Conservation (phyloP, 2,797 vertebrate genomes). For the Sitta carolinensis region DNA sequence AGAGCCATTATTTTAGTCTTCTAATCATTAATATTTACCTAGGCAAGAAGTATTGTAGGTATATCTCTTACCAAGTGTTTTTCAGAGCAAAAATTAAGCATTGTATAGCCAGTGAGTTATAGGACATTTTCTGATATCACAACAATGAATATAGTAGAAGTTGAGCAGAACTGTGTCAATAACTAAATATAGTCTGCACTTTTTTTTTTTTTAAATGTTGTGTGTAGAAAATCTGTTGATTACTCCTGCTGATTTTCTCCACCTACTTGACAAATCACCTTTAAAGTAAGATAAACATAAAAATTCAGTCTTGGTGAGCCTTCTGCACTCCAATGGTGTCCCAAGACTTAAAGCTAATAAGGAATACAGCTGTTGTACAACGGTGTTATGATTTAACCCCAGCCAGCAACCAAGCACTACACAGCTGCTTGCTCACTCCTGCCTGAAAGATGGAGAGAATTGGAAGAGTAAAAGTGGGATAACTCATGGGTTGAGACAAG, state of each 20-base stretch:
- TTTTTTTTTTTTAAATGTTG: background rate
- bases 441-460: background rate
- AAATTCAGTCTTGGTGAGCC: background rate
- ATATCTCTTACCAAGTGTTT: background rate
- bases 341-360: background rate
- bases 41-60: background rate
- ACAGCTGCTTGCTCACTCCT: background rate
- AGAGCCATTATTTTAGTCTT: conserved; percentile 6
- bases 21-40: background rate
- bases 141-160: background rate
- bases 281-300: background rate
- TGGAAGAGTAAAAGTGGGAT: background rate
- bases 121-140: background rate
- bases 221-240: background rate
- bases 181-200: background rate
- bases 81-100: background rate
- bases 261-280: background rate
- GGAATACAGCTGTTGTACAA: background rate
- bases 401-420: background rate
- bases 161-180: background rate
- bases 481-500: background rate
- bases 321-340: background rate
- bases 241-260: background rate
- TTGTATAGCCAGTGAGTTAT: background rate
- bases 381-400: background rate